Conservation (phyloP, 2,888 invertebrate genomes). For the Leptinotarsa juncta region DNA sequence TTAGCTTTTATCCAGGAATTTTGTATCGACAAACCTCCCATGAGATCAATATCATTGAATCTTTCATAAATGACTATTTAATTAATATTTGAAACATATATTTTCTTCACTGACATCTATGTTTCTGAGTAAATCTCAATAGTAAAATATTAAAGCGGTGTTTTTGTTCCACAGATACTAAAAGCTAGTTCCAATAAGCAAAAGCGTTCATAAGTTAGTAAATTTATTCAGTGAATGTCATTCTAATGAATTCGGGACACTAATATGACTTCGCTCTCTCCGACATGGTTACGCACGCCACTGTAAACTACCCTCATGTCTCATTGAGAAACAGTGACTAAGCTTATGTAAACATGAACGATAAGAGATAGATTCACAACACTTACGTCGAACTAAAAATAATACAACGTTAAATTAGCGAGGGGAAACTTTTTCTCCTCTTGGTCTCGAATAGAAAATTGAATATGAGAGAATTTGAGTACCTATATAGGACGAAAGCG, state of each 20-base stretch:
- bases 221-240: no score
- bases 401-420: constrained; percentile 51
- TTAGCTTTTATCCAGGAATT: no score
- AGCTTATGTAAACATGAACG: constrained; percentile 58
- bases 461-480: background rate
- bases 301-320: constrained; percentile 46
- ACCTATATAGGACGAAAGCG: no score
- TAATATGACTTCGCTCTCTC: no score
- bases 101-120: background rate
- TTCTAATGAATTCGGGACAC: no score
- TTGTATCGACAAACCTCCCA: no score
- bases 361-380: constrained; percentile 55
- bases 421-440: constrained; percentile 26
- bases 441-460: background rate
- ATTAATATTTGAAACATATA: background rate
- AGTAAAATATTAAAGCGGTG: no score
- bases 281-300: constrained; percentile 4
- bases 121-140: background rate
- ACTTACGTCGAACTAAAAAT: constrained; percentile 55
- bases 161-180: no score
- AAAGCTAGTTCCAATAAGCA: no score
- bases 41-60: background rate
- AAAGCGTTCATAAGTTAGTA: no score
- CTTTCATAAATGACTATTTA: background rate
- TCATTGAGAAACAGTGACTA: constrained; percentile 56